Conservation (phyloP, 2,113 vertebrate species). For the Aviceda subcristata region DNA sequence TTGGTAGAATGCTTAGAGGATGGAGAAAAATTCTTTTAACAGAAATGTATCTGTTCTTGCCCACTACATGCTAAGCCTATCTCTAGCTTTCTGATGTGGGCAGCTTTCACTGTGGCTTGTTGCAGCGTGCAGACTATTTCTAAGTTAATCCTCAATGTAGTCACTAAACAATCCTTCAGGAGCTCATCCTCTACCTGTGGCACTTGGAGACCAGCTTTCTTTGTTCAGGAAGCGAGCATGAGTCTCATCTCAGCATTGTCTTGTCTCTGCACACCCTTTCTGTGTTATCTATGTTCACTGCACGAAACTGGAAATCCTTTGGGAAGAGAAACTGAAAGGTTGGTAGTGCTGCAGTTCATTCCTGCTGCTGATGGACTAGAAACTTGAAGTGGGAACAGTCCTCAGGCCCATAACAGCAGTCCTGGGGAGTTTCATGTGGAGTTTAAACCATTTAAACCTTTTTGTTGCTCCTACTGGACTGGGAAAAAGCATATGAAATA, state of each 20-base stretch:
- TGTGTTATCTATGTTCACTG: not conserved
- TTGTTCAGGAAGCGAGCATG: not conserved
- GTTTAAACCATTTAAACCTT: not conserved
- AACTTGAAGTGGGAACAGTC: not conserved
- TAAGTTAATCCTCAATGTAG: not conserved
- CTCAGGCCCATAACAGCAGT: not conserved
- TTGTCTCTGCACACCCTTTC: not conserved
- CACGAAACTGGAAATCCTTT: not conserved
- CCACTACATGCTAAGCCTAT: rapidly evolving
- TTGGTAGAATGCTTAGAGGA: not conserved
- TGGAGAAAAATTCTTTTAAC: not conserved
- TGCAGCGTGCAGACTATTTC: not conserved
- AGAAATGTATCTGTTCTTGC: not conserved
- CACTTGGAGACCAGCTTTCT: not conserved
- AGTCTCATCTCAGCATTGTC: not conserved
- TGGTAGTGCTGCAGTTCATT: not conserved
- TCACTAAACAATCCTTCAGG: not conserved
- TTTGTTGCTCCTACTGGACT: not conserved
- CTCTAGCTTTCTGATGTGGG: not conserved
- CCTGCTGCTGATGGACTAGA: not conserved
- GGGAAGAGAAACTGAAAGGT: not conserved
- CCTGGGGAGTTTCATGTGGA: not conserved
- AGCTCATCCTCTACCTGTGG: not conserved
- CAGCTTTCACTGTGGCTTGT: not conserved
- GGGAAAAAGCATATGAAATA: not conserved